A percentile compares a stretch with the other conserved stretches of the same genome.
These are phyloP conservation scores for Camponotus floridanus DNA, from an alignment of 1,140 invertebrate genomes.

Conservation along the genomic window DNA sequence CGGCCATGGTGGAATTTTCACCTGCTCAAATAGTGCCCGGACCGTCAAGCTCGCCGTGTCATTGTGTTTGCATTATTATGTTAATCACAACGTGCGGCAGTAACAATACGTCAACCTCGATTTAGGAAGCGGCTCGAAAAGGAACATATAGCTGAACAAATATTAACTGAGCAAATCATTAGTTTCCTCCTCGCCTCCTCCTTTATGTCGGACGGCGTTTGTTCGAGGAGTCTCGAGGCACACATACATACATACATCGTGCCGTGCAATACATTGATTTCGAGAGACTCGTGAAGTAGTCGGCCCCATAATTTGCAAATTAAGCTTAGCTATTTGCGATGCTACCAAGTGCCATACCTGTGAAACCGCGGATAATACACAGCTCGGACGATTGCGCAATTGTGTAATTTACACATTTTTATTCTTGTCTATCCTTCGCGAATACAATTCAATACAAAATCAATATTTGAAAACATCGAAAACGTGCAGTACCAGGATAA, in stretches of 20 bases:
- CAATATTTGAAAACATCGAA: constrained; percentile 16
- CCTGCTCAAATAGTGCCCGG: constrained; percentile 84
- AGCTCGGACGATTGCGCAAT: constrained; percentile 5
- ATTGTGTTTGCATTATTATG: constrained; percentile 86
- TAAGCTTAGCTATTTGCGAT: constrained; percentile 60
- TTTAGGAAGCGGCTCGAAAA: constrained; percentile 85
- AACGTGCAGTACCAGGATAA: neutral
- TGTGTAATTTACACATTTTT: constrained; percentile 18
- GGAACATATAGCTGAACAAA: constrained; percentile 80
- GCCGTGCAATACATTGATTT: constrained; percentile 34
- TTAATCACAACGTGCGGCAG: constrained; percentile 83
- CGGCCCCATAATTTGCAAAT: constrained; percentile 64
- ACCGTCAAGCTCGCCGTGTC: constrained; percentile 77
- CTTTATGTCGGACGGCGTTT: constrained; percentile 53
- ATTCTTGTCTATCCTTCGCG: neutral
- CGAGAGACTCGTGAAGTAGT: constrained; percentile 36
- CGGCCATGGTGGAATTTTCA: constrained; percentile 81
- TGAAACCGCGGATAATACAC: constrained; percentile 46
- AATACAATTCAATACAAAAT: neutral
- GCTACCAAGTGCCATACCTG: constrained; percentile 44
- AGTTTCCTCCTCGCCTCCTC: constrained; percentile 71
- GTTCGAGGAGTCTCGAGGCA: constrained; percentile 41
- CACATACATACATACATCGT: neutral
- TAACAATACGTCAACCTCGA: constrained; percentile 85
- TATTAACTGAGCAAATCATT: constrained; percentile 83